Percentiles rank a stretch among this genome's conserved stretches.
phyloP scores from a whole-genome alignment of 2,113 vertebrate genomes.

The Echinops telfairi region DNA sequence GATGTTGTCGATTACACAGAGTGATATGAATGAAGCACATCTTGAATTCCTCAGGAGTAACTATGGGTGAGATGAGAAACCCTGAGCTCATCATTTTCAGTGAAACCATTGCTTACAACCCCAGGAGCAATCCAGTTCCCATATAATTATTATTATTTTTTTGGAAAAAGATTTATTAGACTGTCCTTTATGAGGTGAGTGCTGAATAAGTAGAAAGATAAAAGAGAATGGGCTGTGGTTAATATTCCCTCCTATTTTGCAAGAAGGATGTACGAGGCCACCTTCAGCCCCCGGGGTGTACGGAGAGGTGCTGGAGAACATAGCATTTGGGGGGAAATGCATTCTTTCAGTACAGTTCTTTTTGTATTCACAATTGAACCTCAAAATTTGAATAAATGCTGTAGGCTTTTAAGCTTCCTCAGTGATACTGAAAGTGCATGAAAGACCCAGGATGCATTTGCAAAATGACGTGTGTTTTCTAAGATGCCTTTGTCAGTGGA shows the following conservation, averaged over 20 bases:
- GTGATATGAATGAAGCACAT: background rate
- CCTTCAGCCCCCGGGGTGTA: background rate
- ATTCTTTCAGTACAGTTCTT: background rate
- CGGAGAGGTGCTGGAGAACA: background rate
- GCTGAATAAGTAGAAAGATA: background rate
- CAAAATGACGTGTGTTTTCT: conserved; percentile 17
- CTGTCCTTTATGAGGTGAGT: background rate
- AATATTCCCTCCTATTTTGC: background rate
- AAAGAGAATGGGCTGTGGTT: background rate
- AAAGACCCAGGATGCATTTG: conserved; percentile 14
- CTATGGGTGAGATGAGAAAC: background rate
- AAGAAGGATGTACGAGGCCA: background rate
- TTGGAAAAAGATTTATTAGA: conserved; percentile 6
- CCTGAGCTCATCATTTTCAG: background rate
- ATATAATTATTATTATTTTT: background rate
- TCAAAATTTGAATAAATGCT: background rate
- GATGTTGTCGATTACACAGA: conserved; percentile 23
- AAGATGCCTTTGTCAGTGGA: background rate
- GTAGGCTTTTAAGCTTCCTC: conserved; percentile 20
- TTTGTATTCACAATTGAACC: conserved; percentile 34
- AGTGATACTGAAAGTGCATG: background rate
- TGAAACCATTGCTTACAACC: background rate
- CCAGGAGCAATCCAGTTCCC: background rate
- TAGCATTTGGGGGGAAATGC: background rate
- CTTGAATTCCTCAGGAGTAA: conserved; percentile 43